These are phyloP conservation scores for Lordiphosa clarofinis DNA, from an alignment of 1,140 invertebrate species.

Conservation along the genomic window DNA sequence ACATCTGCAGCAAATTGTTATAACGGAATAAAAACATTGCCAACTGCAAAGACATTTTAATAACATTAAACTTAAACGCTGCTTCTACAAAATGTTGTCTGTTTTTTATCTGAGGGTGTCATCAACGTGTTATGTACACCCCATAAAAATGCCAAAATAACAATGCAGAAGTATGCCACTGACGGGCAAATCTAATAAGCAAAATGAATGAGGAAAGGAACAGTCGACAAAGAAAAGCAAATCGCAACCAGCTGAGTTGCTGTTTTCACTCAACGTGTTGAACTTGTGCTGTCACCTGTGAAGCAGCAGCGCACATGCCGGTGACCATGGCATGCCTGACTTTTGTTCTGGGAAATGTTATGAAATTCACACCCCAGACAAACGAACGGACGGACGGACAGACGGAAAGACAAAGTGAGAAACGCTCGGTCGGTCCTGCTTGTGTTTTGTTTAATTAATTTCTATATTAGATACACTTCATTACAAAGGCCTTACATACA, in stretches of 20 bases:
- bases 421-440: slow-evolving; percentile 5
- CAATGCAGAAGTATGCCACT: slow-evolving; percentile 35
- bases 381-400: not conserved
- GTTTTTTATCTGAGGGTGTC: slow-evolving; percentile 1
- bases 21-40: slow-evolving; percentile 27
- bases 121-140: not conserved
- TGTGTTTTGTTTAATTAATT: slow-evolving; percentile 67
- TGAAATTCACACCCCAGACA: slow-evolving; percentile 56
- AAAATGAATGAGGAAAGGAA: slow-evolving; percentile 50
- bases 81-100: slow-evolving; percentile 21
- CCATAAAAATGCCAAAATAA: slow-evolving; percentile 67
- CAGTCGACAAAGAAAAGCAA: not conserved
- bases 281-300: slow-evolving; percentile 76
- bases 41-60: slow-evolving; percentile 43
- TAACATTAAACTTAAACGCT: slow-evolving; percentile 65
- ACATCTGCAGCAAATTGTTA: not conserved
- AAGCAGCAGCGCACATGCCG: slow-evolving; percentile 33
- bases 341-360: slow-evolving; percentile 40
- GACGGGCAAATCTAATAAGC: slow-evolving; percentile 70
- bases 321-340: slow-evolving; percentile 38
- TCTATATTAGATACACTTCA: slow-evolving; percentile 76
- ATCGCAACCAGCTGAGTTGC: slow-evolving; percentile 53
- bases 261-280: slow-evolving; percentile 69
- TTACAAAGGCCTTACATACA: slow-evolving; percentile 52
- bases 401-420: slow-evolving; percentile 1